Evolutionary conservation across 2,113 vertebrate genomes (phyloP).

Genomic region (Saimiri boliviensis): DNA sequence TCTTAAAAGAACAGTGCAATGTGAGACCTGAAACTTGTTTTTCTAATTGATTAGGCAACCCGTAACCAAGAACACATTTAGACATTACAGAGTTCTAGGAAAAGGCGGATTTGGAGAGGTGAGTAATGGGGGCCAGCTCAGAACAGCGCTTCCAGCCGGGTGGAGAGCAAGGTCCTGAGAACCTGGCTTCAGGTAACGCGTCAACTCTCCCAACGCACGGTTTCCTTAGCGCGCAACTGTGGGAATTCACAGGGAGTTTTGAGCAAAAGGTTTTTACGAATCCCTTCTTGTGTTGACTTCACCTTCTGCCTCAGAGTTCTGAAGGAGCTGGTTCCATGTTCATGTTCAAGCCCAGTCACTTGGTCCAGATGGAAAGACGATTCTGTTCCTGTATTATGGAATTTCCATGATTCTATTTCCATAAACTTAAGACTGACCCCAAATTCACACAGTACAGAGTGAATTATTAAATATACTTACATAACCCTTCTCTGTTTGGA

Average conservation of each 20-base stretch:
- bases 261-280: background rate
- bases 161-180: background rate
- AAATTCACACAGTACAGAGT: background rate
- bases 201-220: fast-evolving
- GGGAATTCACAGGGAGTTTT: background rate
- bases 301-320: background rate
- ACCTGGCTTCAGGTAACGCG: too few relatives aligned
- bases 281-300: background rate
- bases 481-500: background rate
- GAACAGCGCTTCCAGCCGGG: background rate
- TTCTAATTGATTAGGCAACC: conserved; percentile 88
- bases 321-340: background rate
- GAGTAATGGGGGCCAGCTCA: conserved; percentile 72
- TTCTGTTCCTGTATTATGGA: background rate
- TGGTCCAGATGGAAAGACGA: background rate
- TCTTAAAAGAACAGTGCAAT: background rate
- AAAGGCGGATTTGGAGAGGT: conserved; percentile 98
- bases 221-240: background rate
- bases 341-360: background rate
- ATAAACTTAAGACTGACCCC: background rate
- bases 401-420: background rate
- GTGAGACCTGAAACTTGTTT: conserved; percentile 23
- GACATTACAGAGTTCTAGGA: conserved; percentile 95
- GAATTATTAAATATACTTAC: background rate
- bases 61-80: conserved; percentile 95